These are phyloP conservation scores for Scytalopus superciliaris DNA, from an alignment of 2,113 vertebrate species.

Conservation along the genomic window DNA sequence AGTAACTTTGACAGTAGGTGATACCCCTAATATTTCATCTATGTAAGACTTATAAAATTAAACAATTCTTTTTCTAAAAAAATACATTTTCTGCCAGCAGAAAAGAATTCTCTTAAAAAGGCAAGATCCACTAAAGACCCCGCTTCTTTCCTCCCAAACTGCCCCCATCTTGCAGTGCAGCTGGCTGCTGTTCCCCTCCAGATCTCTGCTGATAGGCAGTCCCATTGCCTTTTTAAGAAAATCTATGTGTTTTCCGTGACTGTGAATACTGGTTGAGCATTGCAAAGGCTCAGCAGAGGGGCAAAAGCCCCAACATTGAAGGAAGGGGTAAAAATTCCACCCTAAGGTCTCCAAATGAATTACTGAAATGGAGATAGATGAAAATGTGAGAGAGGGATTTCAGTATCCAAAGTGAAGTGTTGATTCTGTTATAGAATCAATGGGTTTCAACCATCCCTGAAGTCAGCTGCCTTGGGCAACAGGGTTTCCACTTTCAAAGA, in stretches of 20 bases:
- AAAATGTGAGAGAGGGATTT: background rate
- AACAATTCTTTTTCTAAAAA: background rate
- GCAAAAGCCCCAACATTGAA: background rate
- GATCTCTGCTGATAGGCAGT: background rate
- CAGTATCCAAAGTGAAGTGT: background rate
- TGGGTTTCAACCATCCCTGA: background rate
- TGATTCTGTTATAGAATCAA: background rate
- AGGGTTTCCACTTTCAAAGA: background rate
- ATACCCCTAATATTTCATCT: background rate
- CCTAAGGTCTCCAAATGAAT: background rate
- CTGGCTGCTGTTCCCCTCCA: background rate
- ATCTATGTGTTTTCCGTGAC: background rate
- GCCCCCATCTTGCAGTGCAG: background rate
- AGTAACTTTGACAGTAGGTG: background rate
- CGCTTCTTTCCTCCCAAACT: background rate
- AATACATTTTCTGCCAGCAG: conserved; percentile 61
- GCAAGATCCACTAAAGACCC: background rate
- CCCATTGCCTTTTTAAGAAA: conserved; percentile 35
- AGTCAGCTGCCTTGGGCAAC: background rate
- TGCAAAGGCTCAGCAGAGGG: background rate
- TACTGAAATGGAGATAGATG: background rate
- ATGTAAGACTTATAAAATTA: conserved; percentile 23
- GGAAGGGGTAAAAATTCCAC: background rate
- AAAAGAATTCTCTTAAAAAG: conserved; percentile 53
- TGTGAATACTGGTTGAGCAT: background rate